Evolutionary conservation across 2,113 vertebrate genomes (phyloP), one percentile per base, ranked within the genome.

Genomic region (Smithornis capensis): DNA sequence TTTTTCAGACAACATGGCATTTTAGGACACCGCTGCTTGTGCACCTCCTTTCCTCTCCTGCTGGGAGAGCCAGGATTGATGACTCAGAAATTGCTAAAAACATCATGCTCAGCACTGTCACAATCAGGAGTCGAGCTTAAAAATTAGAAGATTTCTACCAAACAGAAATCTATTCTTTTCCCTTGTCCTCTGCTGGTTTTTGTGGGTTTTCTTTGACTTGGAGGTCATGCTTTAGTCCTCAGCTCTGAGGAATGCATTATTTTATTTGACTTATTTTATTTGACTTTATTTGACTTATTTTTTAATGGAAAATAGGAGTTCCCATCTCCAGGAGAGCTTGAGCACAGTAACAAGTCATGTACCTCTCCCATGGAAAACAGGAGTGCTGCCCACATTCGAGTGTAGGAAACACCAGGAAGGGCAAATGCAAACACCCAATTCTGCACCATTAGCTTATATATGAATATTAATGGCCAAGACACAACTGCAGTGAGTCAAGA

Each of bases 51-150:
- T 91, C 64, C 55, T 92, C 79, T 95, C 73, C 94, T 94, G 73
- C 89, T 0, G 7, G 55, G 89, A 93, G 52, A 93, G 69, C 71
- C 95, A 97, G 89, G 86, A 90, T 59, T 87, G 91, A 96, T 97
- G 96, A 96, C 86, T 97, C 91, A 96, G 94, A 97, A 96, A 97
- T 83, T 94, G 91, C 92, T 92, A 84, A 96, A 97, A 97, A 93
- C 94, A 93, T 96, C 95, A 91, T 3, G 65, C 86, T 93, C 89
- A 84, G 60, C 64, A 40, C 96, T 93, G 92, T 92, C 86, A 91
- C 60, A 38, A 70, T 88, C 87, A 57, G 64, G 79, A 94, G 55
- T 42, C 67, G 50, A 85, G 29, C 79, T 90, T 90, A 85, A 95
- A 95, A 95, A 95, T 86, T 90, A 64, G 77, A 81, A 96, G 82